Conservation (phyloP, 2,888 invertebrate genomes). For the Artemia sp. region DNA sequence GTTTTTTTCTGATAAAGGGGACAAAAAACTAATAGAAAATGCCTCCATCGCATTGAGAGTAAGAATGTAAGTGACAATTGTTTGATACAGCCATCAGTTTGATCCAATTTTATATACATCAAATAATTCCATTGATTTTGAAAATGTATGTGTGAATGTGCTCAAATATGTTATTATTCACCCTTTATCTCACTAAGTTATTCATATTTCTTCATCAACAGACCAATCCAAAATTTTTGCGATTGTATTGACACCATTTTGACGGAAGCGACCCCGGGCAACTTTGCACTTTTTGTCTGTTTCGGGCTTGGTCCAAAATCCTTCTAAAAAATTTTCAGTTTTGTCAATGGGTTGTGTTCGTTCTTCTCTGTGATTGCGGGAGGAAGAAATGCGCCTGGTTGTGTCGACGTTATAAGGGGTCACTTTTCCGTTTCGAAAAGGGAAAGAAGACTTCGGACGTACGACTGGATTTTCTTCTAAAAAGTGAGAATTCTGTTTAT, state of each 20-base stretch:
- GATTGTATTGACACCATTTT: conserved; percentile 8
- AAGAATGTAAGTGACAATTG: too few relatives aligned
- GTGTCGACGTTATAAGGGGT: not conserved
- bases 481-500: too few relatives aligned
- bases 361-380: not conserved
- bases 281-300: conserved; percentile 8
- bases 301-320: conserved; percentile 1
- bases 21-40: too few relatives aligned
- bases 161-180: too few relatives aligned
- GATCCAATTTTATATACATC: too few relatives aligned
- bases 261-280: not conserved
- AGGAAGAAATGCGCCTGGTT: not conserved
- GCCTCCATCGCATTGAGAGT: too few relatives aligned
- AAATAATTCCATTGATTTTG: too few relatives aligned
- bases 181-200: too few relatives aligned
- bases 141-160: too few relatives aligned
- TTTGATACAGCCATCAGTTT: too few relatives aligned
- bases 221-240: conserved; percentile 1
- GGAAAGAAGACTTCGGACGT: conserved; percentile 1
- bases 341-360: conserved; percentile 11
- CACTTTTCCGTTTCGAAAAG: conserved; percentile 6
- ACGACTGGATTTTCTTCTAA: too few relatives aligned
- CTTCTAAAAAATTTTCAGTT: not conserved
- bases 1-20: too few relatives aligned
- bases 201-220: not conserved